Evolutionary conservation across 2,888 invertebrate species (phyloP), one percentile per base, ranked within the genome.

Genomic region (Metellina segmentata): DNA sequence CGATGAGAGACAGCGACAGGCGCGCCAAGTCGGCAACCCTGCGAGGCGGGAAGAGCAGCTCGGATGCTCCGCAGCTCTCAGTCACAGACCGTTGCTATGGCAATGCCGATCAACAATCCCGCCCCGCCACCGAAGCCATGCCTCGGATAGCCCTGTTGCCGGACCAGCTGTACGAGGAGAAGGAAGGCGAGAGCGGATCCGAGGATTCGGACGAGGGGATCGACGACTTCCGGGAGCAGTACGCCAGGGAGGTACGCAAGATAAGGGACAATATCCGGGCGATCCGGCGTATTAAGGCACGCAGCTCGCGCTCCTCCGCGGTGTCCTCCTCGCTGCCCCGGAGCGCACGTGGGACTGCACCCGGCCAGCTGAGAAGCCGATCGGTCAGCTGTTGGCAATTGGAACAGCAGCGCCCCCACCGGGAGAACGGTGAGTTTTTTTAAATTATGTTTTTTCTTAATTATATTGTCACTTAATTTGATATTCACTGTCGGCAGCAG

Each of bases 251-350:
- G 53, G 86, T 92, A 48, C 81, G 92, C 16, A 92, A 92, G 51
- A 92, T 92, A 75, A 85, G 89, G 86, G 92, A 92, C 8, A 92
- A 92, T 48, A 89, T 92, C 69, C 85, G 92, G 51, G 92, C 92
- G 48, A 89, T 92, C 85, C 89, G 86, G 34, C 34, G 81, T 20
- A 88, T 92, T 85, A 92, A 92, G 75, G 85, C 89, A n/a, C 70
- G 85, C 19, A 78, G 87, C 19, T 78, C 79, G 13, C 87, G 91
- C 9, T 91, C 91, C 11, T 88, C 89, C 19, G 85, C 88, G 53
- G 79, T 85, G 20, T 83, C 83, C 70, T 72, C 82, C 1, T 69
- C 78, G 70, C n/a, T 82, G 71, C 85, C 85, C n/a, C 71, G 85
- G 51, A 61, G 49, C 61, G 34, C 61, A 13, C 77, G 87, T 5